A percentile compares a stretch with the other conserved stretches of the same genome.
Evolutionary conservation across 2,113 vertebrate species (phyloP).

Genomic region (Hydrochoerus hydrochaeris): DNA sequence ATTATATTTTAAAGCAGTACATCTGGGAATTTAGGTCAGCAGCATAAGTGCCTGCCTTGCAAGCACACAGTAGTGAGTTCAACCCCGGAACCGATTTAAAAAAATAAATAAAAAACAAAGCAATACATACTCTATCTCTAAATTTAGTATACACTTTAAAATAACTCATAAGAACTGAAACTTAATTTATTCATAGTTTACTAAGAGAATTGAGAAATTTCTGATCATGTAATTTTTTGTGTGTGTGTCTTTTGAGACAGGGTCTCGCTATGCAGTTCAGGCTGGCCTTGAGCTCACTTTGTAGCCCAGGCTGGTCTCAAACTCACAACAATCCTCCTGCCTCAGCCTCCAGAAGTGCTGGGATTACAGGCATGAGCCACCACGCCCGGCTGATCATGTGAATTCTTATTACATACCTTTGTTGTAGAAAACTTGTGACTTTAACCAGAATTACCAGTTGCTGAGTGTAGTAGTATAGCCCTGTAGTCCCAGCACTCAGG

Average conservation of each 20-base stretch:
- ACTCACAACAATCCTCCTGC: too few relatives aligned
- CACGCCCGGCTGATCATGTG: not conserved
- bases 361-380: too few relatives aligned
- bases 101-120: too few relatives aligned
- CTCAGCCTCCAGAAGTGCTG: too few relatives aligned
- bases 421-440: conserved; percentile 5
- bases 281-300: too few relatives aligned
- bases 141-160: conserved; percentile 33
- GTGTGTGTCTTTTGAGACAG: too few relatives aligned
- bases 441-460: not conserved
- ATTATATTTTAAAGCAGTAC: conserved; percentile 29
- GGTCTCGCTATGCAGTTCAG: too few relatives aligned
- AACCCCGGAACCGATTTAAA: too few relatives aligned
- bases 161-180: not conserved
- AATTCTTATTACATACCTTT: conserved; percentile 8
- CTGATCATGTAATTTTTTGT: not conserved
- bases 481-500: not conserved
- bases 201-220: conserved; percentile 44
- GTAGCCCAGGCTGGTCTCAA: too few relatives aligned
- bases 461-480: not conserved
- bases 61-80: too few relatives aligned
- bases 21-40: too few relatives aligned
- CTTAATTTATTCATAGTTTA: not conserved
- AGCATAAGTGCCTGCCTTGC: too few relatives aligned
- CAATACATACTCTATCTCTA: not conserved